Evolutionary conservation across 2,797 vertebrate species (phyloP), one percentile per base, ranked within the genome.

Genomic region (Nothura maculosa): DNA sequence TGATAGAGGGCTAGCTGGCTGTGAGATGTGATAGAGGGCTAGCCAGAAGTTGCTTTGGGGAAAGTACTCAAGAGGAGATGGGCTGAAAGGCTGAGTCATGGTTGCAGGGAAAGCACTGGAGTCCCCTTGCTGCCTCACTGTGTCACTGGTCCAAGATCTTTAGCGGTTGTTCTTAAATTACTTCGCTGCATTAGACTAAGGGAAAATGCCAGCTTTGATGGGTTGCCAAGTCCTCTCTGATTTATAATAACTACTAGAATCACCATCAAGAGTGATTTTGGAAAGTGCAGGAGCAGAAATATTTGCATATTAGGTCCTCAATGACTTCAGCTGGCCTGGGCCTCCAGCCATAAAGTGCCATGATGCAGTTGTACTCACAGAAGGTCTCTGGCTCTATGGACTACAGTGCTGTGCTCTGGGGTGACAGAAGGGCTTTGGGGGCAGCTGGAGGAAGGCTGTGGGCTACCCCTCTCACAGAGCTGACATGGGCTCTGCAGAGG

Each of bases 191-290:
- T 86, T 64, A 93, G 70, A 79, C 77, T 70, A 80, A 78, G 68
- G 64, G 72, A 80, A 94, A 94, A 92, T 47, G 72, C 40, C 81
- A 50, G 28, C 80, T 95, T 89, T 91, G 80, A 93, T 81, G 75
- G 57, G 57, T 73, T 87, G 66, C 90, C 93, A 95, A 75, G 45
- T 81, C 73, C 40, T 78, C 18, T 4, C 34, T 89, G 88, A 78
- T 89, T 83, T 93, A 75, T 85, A 89, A n/a, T 69, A 87, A 81
- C 85, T 89, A 87, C 55, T 85, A 85, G 80, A 91, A 95, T 80
- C 70, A 88, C 25, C 36, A 91, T 28, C 34, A 81, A 79, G 66
- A 85, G 34, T 50, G 52, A 92, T 91, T 86, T 77, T 84, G 79
- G 89, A 84, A 85, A 76, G 52, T 70, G 60, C 48, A 63, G 76